Base-by-base conservation (phyloP, 2,888 invertebrate genomes). In the Panzeria rudis region DNA sequence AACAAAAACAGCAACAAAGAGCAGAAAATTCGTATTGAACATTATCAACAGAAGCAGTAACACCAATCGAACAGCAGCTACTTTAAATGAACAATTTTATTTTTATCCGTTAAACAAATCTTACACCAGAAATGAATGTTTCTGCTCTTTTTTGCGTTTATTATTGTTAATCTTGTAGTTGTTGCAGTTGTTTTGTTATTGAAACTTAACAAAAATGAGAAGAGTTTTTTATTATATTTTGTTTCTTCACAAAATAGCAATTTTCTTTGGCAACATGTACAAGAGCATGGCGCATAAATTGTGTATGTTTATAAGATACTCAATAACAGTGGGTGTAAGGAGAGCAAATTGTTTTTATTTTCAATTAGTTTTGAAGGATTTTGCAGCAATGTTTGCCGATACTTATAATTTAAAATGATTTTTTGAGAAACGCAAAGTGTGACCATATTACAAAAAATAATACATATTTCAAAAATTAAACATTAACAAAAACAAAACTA, bases 91-190 rank as follows among this genome's bases (percentile, higher is more conserved):
- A 91, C 90, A 89, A 90, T 91, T 90, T 90, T 89, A 90, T 91
- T 90, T 91, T 91, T 91, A 91, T 91, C 91, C 91, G 88, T 86
- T 89, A 88, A 90, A 89, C 90, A 91, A 91, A 91, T 91, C 91
- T 91, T 79, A 80, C 59, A 87, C 59, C 68, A 90, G 88, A 89
- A 88, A 89, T 89, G 89, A 91, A 91, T 91, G 91, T 89, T 91
- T 91, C 17, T 50, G 20, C 17, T 29, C 11, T 29, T 56, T 54
- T 25, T 38, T 68, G 6, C 13, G 25, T 17, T 66, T 54, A 25
- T 9, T 25, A 2, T 23, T 54, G 29, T 54, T 11, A 11, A 38
- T 77, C 23, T 72, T 88, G 89, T 88, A 89, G 89, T 68, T 62
- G 23, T 54, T 64, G 29, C 7, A 20, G 47, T 81, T 75, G 59